Conservation (phyloP, 2,113 vertebrate genomes). For the Mobula birostris region DNA sequence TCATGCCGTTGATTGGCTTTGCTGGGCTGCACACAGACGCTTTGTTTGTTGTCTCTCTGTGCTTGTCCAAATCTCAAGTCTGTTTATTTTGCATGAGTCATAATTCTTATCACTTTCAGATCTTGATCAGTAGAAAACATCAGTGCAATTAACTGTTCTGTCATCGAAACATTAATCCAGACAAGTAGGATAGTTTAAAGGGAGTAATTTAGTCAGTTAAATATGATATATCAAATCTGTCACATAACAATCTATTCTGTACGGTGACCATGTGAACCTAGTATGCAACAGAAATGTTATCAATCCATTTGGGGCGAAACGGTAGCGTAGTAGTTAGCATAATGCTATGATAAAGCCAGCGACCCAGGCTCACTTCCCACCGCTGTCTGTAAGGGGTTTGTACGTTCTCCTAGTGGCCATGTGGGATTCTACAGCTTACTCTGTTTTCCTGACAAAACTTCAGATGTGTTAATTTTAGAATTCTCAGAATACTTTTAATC, state of each 20-base stretch:
- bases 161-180: constrained; percentile 11
- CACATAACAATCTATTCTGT: neutral
- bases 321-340: neutral
- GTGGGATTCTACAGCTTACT: too few relatives aligned
- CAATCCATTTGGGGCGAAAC: neutral
- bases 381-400: too few relatives aligned
- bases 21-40: neutral
- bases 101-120: neutral
- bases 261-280: neutral
- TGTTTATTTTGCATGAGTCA: constrained; percentile 31
- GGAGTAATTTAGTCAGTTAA: neutral
- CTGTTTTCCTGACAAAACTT: neutral
- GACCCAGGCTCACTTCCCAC: too few relatives aligned
- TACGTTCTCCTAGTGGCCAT: too few relatives aligned
- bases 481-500: neutral
- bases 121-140: constrained; percentile 6
- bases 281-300: neutral
- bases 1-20: neutral
- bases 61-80: neutral
- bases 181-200: neutral
- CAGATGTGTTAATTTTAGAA: neutral
- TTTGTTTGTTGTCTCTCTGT: constrained; percentile 9
- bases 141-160: constrained; percentile 14
- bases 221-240: neutral
- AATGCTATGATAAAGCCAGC: neutral